phyloP scores from a whole-genome alignment of 2,888 invertebrate genomes.

The Tricholauxania praeusta region DNA sequence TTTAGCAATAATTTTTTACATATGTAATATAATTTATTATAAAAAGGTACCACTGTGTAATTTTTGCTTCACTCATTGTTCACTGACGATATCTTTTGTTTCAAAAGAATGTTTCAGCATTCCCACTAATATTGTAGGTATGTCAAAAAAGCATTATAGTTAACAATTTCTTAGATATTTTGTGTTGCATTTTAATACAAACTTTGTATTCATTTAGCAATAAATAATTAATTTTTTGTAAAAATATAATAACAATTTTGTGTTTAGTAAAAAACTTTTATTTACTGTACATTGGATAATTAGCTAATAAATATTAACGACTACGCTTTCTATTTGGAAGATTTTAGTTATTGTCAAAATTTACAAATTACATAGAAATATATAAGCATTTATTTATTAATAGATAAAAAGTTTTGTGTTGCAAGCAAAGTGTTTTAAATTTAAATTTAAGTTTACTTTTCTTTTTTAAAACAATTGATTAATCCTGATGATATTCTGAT shows the following conservation, averaged over 20 bases:
- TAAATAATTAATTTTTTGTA: background rate
- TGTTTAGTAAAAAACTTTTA: background rate
- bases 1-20: too few relatives aligned
- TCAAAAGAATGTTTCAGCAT: too few relatives aligned
- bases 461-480: constrained; percentile 54
- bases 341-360: constrained; percentile 65
- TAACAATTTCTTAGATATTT: too few relatives aligned
- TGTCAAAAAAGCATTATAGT: too few relatives aligned
- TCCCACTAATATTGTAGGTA: too few relatives aligned
- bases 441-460: constrained; percentile 40
- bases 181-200: background rate
- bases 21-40: too few relatives aligned
- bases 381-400: constrained; percentile 8
- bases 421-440: background rate
- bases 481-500: constrained; percentile 48
- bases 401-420: background rate
- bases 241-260: background rate
- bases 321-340: constrained; percentile 52
- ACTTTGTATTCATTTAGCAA: background rate
- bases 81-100: too few relatives aligned
- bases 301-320: constrained; percentile 3
- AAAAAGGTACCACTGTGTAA: too few relatives aligned
- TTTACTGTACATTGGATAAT: constrained; percentile 3
- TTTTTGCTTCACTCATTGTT: too few relatives aligned
- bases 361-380: constrained; percentile 49